phyloP scores from a whole-genome alignment of 2,797 vertebrate genomes.

The Lacerta bilineata region DNA sequence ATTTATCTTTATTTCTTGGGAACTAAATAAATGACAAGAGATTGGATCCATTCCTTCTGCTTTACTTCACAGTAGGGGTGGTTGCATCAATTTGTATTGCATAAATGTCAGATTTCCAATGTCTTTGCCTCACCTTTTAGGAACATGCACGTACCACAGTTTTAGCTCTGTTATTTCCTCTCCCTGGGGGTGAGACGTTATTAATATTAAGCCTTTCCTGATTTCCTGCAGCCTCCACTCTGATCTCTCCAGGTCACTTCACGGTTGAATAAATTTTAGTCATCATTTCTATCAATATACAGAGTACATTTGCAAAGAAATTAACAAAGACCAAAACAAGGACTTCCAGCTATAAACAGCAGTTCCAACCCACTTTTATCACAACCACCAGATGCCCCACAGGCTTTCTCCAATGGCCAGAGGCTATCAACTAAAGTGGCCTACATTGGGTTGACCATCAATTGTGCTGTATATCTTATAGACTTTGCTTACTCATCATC shows the following conservation, averaged over 20 bases:
- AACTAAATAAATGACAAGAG: conserved; percentile 10
- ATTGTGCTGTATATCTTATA: conserved; percentile 37
- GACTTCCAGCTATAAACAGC: background rate
- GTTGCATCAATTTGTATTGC: background rate
- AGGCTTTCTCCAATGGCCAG: background rate
- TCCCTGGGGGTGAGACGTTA: background rate
- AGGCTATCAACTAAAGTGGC: too few species aligned
- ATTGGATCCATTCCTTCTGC: background rate
- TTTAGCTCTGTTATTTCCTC: conserved; percentile 5
- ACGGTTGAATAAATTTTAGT: background rate
- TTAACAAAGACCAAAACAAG: background rate
- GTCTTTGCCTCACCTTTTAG: conserved; percentile 25
- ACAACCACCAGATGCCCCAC: background rate
- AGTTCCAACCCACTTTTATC: background rate
- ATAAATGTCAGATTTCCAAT: conserved; percentile 13
- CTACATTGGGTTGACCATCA: conserved; percentile 1
- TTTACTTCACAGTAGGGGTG: conserved; percentile 11
- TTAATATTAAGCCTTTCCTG: conserved; percentile 19
- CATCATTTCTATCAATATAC: background rate
- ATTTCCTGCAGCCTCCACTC: conserved; percentile 25
- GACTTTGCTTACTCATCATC: too few species aligned
- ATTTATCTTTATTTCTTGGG: conserved; percentile 13
- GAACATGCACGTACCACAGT: background rate
- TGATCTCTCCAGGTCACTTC: conserved; percentile 31
- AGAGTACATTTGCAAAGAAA: conserved; percentile 13